phyloP scores from a whole-genome alignment of 2,888 invertebrate species.

The Zygogramma bicolorata region DNA sequence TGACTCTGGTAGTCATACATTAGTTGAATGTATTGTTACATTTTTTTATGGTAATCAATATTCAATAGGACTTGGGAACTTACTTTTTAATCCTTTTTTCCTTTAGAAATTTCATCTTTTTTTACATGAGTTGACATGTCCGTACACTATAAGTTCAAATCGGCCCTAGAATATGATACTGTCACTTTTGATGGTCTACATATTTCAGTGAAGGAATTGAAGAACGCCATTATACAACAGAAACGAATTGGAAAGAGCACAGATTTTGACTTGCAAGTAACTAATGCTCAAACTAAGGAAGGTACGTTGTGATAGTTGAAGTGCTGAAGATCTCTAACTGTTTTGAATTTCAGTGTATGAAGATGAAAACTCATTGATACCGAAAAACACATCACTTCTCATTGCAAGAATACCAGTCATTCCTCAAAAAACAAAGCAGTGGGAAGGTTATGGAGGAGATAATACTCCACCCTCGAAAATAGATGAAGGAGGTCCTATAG shows the following conservation, averaged over 20 bases:
- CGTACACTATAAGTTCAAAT: constrained; percentile 99
- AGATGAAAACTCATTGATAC: constrained; percentile 91
- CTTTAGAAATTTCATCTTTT: constrained; percentile 10
- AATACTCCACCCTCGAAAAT: constrained; percentile 63
- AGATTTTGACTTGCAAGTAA: constrained; percentile 96
- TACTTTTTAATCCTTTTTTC: constrained; percentile 10
- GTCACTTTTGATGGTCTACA: constrained; percentile 97
- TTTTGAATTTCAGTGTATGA: constrained; percentile 80
- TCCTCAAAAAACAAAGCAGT: constrained; percentile 76
- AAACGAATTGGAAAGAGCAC: constrained; percentile 94
- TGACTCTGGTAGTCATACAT: too few relatives aligned
- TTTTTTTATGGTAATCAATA: neutral
- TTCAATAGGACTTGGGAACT: neutral
- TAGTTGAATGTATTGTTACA: too few relatives aligned
- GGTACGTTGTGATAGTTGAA: constrained; percentile 71
- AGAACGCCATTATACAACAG: constrained; percentile 94
- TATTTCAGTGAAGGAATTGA: constrained; percentile 95
- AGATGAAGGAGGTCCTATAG: constrained; percentile 68
- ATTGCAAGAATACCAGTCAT: constrained; percentile 93
- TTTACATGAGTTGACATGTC: constrained; percentile 74
- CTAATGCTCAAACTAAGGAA: constrained; percentile 97
- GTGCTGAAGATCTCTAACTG: constrained; percentile 11
- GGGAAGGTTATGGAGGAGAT: constrained; percentile 74
- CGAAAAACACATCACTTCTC: constrained; percentile 96
- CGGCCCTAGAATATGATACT: constrained; percentile 94